phyloP scores from a whole-genome alignment of 2,113 vertebrate genomes.

The Podiceps cristatus region DNA sequence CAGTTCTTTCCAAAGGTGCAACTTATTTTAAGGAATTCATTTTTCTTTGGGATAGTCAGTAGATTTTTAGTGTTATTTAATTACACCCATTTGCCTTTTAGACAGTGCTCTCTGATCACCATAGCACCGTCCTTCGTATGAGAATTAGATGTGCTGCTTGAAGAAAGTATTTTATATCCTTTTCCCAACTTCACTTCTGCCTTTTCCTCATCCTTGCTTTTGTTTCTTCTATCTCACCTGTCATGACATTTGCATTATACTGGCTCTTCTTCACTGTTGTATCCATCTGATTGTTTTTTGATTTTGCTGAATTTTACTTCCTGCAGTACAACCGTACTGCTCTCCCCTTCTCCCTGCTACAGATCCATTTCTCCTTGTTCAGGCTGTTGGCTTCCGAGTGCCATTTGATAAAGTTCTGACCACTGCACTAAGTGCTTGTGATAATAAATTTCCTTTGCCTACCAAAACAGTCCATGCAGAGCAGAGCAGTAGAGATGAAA shows the following conservation, averaged over 20 bases:
- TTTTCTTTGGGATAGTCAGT: background rate
- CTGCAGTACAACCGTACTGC: background rate
- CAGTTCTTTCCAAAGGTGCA: background rate
- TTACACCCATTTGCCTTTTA: background rate
- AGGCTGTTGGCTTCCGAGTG: background rate
- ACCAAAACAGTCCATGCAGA: background rate
- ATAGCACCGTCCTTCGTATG: background rate
- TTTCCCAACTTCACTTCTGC: background rate
- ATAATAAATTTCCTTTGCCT: background rate
- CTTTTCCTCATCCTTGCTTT: background rate
- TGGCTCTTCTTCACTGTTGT: background rate
- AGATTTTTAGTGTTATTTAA: background rate
- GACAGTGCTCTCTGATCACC: background rate
- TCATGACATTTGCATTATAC: background rate
- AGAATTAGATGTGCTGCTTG: background rate
- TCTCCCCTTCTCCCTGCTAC: background rate
- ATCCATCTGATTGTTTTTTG: fast-evolving
- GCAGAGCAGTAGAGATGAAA: background rate
- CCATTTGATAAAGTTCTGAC: background rate
- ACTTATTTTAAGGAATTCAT: background rate
- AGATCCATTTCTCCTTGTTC: background rate
- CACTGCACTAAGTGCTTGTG: background rate
- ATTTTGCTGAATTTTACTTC: background rate
- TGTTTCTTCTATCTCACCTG: background rate
- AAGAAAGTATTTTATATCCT: background rate